Base-by-base conservation (phyloP, 2,797 vertebrate species). In the Halcyon smyrnensis region DNA sequence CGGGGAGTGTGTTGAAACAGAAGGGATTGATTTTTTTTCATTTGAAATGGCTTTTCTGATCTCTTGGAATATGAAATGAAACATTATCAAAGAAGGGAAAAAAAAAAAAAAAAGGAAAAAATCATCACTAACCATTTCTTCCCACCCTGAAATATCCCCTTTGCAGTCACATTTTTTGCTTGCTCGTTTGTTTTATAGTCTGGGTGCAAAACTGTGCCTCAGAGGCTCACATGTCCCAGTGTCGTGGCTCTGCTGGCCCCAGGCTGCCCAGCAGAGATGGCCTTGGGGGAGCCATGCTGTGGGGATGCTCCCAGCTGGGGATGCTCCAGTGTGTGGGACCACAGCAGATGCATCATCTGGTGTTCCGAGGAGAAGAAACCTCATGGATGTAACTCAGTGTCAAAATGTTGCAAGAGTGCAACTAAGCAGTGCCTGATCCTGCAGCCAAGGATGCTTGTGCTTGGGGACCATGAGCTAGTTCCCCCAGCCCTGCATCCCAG, bases 41-140 rank as follows among this genome's bases (percentile, higher is more conserved):
- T 86, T 95, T 60, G 67, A 74, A 93, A 91, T 30, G 65, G 34
- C 69, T 89, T 95, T 93, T 97, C 68, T 93, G 56, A 51, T 89
- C 17, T 43, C 78, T 91, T 41, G 48, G 68, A 83, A 75, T 75
- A 85, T 9, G 59, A 78, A 92, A 92, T 5, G 37, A 92, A 92
- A 60, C 0, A 1, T 48, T 84, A 82, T 50, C 34, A 32, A 95
- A 69, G 27, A 14, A 37, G 6, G 6, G 24, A n/a, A 3, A 24
- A 32, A 37, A 25, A 56, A 54, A 17, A 4, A 15, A 32, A 3
- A 1, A 1, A 5, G 9, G 4, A 3, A 6, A 20, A 62, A 69
- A 23, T 17, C 19, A 8, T 25, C 25, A 45, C 19, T 82, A 90
- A 57, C 18, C 0, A 0, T 45, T 91, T 23, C 53, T 78, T 87